Conservation (phyloP, 2,888 invertebrate species). For the Amaurobius ferox region DNA sequence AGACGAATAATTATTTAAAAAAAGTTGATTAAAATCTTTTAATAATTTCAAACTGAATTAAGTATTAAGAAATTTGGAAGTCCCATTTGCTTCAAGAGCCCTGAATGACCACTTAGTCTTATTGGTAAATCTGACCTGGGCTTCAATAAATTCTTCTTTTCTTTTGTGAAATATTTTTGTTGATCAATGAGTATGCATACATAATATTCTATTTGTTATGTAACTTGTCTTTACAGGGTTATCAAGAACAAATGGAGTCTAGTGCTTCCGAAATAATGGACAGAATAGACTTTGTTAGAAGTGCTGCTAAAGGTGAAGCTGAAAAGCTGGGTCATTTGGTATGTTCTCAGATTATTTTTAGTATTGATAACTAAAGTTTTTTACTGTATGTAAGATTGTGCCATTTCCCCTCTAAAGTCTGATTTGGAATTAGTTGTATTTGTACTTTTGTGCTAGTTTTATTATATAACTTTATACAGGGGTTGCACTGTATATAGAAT, state of each 20-base stretch:
- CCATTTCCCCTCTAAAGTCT: not conserved
- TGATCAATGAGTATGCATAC: too few species aligned
- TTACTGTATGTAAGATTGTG: too few species aligned
- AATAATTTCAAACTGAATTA: too few species aligned
- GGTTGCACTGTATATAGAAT: not conserved
- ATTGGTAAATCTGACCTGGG: too few species aligned
- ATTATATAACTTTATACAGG: not conserved
- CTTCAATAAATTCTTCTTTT: too few species aligned
- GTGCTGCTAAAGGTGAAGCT: conserved; percentile 92
- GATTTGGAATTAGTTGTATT: not conserved
- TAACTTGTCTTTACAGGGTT: conserved; percentile 78
- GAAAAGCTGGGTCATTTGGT: conserved; percentile 95
- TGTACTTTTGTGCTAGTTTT: not conserved
- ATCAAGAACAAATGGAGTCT: conserved; percentile 87
- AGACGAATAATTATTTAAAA: too few species aligned
- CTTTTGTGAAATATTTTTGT: too few species aligned
- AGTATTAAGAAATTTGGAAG: too few species aligned
- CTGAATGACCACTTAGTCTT: too few species aligned
- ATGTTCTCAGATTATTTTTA: conserved; percentile 77
- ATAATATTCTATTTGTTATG: too few species aligned
- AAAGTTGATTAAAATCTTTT: too few species aligned
- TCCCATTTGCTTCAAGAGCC: too few species aligned
- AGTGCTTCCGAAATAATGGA: conserved; percentile 89
- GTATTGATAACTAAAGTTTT: not conserved
- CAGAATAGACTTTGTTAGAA: conserved; percentile 88